Percentiles rank a stretch among this genome's conserved stretches.
These are phyloP conservation scores for Smutsia temminckii DNA, from an alignment of 2,797 vertebrate species.

Conservation along the genomic window DNA sequence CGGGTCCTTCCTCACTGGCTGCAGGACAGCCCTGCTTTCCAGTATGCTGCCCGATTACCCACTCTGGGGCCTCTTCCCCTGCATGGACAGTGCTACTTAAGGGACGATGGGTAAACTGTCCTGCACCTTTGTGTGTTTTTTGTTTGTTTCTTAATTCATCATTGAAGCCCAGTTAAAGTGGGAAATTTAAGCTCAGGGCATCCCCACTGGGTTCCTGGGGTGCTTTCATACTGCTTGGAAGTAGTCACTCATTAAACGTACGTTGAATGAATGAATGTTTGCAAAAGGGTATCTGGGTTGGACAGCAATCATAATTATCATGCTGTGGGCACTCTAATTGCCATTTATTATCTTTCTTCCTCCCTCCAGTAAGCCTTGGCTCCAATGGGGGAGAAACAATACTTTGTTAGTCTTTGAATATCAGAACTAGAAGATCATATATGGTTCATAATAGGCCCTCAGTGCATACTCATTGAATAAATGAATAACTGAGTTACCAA, in stretches of 20 bases:
- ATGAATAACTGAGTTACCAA: slow-evolving; percentile 2
- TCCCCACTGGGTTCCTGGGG: not conserved
- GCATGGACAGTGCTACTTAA: not conserved
- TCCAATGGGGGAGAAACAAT: not conserved
- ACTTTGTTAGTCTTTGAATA: not conserved
- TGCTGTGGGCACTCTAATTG: not conserved
- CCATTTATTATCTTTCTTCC: not conserved
- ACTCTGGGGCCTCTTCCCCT: not conserved
- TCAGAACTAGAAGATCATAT: not conserved
- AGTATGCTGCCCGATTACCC: not conserved
- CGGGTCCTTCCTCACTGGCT: not conserved
- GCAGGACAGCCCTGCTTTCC: not conserved
- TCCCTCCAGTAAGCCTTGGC: not conserved
- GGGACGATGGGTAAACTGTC: not conserved
- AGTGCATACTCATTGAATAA: not conserved
- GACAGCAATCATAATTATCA: not conserved
- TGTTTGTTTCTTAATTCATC: not conserved
- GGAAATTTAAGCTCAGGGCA: not conserved
- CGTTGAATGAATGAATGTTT: not conserved
- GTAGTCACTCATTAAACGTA: not conserved
- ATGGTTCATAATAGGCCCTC: not conserved
- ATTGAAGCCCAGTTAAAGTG: not conserved
- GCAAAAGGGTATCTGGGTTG: not conserved
- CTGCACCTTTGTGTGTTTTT: not conserved
- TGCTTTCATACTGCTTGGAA: not conserved